These are phyloP conservation scores for Talpa occidentalis DNA, from an alignment of 2,113 vertebrate species.

Conservation along the genomic window DNA sequence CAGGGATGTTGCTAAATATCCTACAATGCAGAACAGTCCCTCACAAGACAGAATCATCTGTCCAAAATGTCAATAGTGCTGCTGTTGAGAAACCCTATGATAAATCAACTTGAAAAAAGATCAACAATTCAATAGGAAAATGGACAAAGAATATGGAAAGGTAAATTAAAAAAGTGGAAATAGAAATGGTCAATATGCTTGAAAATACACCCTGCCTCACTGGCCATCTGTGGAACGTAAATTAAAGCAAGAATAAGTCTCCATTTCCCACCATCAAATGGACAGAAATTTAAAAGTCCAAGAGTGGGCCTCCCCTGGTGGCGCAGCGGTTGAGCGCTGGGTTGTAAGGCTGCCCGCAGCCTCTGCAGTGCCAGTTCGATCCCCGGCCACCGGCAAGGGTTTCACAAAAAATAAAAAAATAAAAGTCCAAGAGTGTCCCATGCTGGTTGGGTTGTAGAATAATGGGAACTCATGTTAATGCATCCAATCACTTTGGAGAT, in stretches of 20 bases:
- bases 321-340: too few relatives aligned
- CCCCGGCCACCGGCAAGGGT: too few relatives aligned
- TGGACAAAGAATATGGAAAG: conserved; percentile 25
- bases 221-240: neutral
- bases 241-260: neutral
- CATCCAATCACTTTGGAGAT: neutral
- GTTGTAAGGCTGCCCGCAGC: too few relatives aligned
- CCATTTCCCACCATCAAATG: neutral
- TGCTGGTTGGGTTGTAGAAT: neutral
- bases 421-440: neutral
- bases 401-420: too few relatives aligned
- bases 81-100: conserved; percentile 5
- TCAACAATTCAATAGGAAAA: conserved; percentile 61
- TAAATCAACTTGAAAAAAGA: conserved; percentile 59
- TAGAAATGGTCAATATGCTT: neutral
- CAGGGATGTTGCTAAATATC: neutral
- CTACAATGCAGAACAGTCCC: neutral
- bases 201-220: neutral
- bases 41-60: neutral
- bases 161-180: conserved; percentile 39
- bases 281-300: neutral
- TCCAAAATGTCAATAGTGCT: neutral
- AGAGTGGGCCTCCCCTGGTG: too few relatives aligned
- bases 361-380: too few relatives aligned
- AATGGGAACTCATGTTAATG: neutral